Evolutionary conservation across 2,797 vertebrate genomes (phyloP).

Genomic region (Muscicapa comitata): DNA sequence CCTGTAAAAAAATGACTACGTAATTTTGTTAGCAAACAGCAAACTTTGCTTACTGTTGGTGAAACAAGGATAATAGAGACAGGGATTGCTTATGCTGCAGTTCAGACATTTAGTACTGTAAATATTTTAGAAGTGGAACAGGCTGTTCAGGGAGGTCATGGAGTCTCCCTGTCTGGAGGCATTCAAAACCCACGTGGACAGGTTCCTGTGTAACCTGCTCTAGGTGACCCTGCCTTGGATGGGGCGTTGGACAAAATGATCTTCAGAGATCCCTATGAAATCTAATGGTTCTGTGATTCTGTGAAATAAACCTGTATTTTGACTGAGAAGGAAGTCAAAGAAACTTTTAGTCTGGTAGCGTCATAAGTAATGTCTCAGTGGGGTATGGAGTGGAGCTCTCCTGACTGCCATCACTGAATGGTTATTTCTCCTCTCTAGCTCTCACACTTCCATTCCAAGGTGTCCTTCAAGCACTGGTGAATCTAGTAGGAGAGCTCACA

Average conservation of each 20-base stretch:
- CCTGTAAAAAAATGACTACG: neutral
- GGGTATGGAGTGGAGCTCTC: neutral
- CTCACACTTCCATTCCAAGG: neutral
- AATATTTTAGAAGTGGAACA: neutral
- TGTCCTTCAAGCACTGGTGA: neutral
- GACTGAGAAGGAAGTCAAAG: neutral
- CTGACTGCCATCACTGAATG: neutral
- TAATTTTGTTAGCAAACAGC: neutral
- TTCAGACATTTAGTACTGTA: neutral
- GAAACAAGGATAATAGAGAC: neutral
- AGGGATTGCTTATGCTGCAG: neutral
- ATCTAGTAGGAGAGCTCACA: neutral
- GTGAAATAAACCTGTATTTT: neutral
- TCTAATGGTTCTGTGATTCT: neutral
- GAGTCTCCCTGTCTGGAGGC: neutral
- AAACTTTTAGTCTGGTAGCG: neutral
- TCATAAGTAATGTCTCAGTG: neutral
- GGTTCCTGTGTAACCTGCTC: neutral
- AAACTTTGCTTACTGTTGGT: neutral
- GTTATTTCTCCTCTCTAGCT: neutral
- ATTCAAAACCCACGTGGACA: neutral
- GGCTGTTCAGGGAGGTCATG: neutral
- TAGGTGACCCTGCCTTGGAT: neutral
- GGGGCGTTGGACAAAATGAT: rapidly evolving
- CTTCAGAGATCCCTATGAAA: neutral